Evolutionary conservation across 1,140 invertebrate species (phyloP), one percentile per base, ranked within the genome.

Genomic region (Temnothorax longispinosus): DNA sequence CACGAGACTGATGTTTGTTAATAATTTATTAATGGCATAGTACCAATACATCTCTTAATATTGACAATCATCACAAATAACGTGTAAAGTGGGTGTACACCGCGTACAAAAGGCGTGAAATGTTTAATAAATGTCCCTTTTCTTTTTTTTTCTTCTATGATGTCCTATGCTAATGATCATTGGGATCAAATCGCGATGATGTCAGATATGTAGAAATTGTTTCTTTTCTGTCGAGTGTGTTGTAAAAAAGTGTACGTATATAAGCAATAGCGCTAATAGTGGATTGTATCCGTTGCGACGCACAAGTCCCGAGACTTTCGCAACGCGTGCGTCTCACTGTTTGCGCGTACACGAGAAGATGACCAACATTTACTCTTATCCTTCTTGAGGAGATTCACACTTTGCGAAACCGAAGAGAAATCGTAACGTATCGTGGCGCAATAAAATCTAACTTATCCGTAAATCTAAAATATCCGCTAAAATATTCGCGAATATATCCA

Each of bases 21-120:
- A 92, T 91, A 92, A 91, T 92, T 91, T 92, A 92, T 92, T 92
- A 76, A 87, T 87, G 50, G n/a, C 89, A 60, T 84, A n/a, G 89
- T 87, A 88, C 85, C 54, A 44, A 85, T 86, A 92, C 82, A 91
- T 88, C 62, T 87, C 52, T 80, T 85, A 76, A 89, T 80, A 88
- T 88, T 75, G 78, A 91, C 69, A 89, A 85, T 89, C 86, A 67
- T 92, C 91, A 87, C 78, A 90, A 88, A 87, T 87, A 92, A 91
- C 44, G 84, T 91, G 85, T 91, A 92, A 92, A 92, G 69, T 78
- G 80, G 72, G 76, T 92, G 82, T 92, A 92, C 88, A 92, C 72
- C 82, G 82, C 69, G 82, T 92, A 92, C 78, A 92, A 92, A 92
- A 92, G 75, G 76, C 72, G 81, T 77, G 50, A 76, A 58, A 62